Evolutionary conservation across 1,140 invertebrate species (phyloP).

Genomic region (Leptestheria dahalacensis): DNA sequence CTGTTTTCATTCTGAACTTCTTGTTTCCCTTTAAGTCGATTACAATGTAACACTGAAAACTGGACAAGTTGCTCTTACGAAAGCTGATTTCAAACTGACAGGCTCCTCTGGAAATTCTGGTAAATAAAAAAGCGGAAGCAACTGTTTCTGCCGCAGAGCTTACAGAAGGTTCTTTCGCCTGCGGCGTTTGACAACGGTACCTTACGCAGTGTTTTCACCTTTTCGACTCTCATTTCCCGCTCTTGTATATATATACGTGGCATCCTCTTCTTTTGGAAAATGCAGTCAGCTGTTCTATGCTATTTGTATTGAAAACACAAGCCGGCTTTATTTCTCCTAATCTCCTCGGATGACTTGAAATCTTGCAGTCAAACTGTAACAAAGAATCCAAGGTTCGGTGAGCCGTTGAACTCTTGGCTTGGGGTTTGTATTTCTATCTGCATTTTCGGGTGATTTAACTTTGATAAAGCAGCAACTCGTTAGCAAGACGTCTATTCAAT

Average conservation of each 20-base stretch:
- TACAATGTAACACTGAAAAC: too few relatives aligned
- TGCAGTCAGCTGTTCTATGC: too few relatives aligned
- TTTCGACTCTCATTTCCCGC: background rate
- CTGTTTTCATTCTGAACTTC: slow-evolving; percentile 28
- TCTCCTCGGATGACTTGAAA: too few relatives aligned
- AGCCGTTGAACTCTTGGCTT: too few relatives aligned
- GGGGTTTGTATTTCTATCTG: too few relatives aligned
- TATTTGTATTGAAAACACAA: too few relatives aligned
- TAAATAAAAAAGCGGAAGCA: background rate
- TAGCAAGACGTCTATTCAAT: too few relatives aligned
- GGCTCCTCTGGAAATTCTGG: background rate
- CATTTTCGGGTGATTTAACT: too few relatives aligned
- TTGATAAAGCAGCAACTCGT: too few relatives aligned
- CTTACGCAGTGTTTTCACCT: background rate
- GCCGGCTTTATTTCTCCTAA: too few relatives aligned
- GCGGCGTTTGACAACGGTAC: background rate
- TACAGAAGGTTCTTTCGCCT: background rate
- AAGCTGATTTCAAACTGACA: background rate
- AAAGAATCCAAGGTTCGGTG: too few relatives aligned
- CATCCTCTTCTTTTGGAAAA: background rate
- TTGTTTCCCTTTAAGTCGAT: background rate
- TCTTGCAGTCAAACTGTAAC: too few relatives aligned
- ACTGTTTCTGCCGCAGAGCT: background rate
- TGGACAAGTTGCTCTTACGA: background rate
- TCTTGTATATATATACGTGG: background rate